These are phyloP conservation scores for Limosa lapponica DNA, from an alignment of 2,797 vertebrate species.

Conservation along the genomic window DNA sequence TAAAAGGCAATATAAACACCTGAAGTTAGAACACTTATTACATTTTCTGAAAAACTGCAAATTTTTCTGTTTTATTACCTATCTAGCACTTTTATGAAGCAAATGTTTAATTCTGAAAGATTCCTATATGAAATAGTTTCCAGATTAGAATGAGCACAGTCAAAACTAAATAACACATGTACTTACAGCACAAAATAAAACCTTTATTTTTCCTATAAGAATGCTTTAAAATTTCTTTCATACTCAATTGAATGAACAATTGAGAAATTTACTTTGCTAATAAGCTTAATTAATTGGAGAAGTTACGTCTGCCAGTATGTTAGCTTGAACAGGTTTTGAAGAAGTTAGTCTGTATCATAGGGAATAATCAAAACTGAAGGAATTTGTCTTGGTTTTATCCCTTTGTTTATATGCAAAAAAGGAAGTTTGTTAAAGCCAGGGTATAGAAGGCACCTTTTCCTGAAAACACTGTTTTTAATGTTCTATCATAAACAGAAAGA, in stretches of 20 bases:
- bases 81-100: not conserved
- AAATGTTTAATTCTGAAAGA: not conserved
- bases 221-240: constrained; percentile 32
- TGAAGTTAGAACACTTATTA: not conserved
- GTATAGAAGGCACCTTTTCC: not conserved
- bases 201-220: not conserved
- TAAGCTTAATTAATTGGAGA: constrained; percentile 40
- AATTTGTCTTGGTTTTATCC: not conserved
- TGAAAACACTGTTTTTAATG: not conserved
- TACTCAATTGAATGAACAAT: constrained; percentile 12
- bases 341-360: not conserved
- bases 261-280: constrained; percentile 38
- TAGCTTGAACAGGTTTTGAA: not conserved
- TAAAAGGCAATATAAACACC: not conserved
- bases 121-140: not conserved
- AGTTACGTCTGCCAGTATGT: not conserved
- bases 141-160: not conserved
- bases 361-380: not conserved
- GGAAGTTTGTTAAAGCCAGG: not conserved
- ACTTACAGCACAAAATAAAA: not conserved
- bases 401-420: not conserved
- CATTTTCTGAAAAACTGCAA: not conserved
- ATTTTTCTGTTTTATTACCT: not conserved
- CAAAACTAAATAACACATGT: not conserved
- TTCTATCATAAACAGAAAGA: not conserved